phyloP scores from a whole-genome alignment of 2,888 invertebrate species.

The Notodonta dromedarius region DNA sequence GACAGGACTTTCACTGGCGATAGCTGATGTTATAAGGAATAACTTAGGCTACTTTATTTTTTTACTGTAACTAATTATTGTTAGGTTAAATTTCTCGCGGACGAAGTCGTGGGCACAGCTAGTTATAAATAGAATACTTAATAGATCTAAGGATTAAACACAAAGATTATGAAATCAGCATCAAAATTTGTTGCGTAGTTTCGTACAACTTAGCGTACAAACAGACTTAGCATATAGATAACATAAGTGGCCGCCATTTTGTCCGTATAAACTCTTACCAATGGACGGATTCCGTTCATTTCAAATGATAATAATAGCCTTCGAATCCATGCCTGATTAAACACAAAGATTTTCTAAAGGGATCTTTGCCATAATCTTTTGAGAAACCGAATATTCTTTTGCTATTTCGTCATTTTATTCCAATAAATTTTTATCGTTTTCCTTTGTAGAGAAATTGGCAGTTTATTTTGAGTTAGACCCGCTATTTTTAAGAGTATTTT shows the following conservation, averaged over 20 bases:
- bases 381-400: not conserved
- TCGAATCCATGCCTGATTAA: conserved; percentile 19
- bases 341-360: conserved; percentile 17
- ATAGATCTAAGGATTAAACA: too few relatives aligned
- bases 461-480: not conserved
- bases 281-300: conserved; percentile 18
- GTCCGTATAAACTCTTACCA: not conserved
- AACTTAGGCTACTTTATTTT: too few relatives aligned
- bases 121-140: too few relatives aligned
- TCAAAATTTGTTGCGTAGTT: too few relatives aligned
- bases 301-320: conserved; percentile 34
- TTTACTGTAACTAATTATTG: too few relatives aligned
- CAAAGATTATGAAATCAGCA: too few relatives aligned
- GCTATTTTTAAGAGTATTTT: not conserved
- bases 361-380: conserved; percentile 9
- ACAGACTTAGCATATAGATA: too few relatives aligned
- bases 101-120: too few relatives aligned
- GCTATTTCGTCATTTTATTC: conserved; percentile 1
- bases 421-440: not conserved
- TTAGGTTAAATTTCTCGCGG: too few relatives aligned
- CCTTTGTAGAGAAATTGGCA: not conserved
- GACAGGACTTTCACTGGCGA: too few relatives aligned
- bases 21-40: too few relatives aligned
- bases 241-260: not conserved
- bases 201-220: too few relatives aligned